A percentile compares a stretch with the other conserved stretches of the same genome.
These are phyloP conservation scores for Prionailurus bengalensis DNA, from an alignment of 2,113 vertebrate species.

Conservation along the genomic window DNA sequence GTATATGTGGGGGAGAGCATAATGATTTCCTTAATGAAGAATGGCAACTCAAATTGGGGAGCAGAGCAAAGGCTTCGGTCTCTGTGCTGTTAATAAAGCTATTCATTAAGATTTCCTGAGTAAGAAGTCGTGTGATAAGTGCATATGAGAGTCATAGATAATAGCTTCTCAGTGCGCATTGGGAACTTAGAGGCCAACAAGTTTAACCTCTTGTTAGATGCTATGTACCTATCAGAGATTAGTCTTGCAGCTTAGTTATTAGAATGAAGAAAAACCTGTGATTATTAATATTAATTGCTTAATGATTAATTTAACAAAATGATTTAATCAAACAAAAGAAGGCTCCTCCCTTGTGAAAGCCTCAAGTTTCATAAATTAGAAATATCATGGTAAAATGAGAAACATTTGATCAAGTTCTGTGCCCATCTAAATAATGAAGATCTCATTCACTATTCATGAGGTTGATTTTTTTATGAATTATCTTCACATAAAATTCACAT, in stretches of 20 bases:
- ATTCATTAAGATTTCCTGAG: neutral
- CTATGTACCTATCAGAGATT: neutral
- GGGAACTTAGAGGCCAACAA: neutral
- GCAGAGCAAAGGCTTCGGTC: neutral
- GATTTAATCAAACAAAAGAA: constrained; percentile 35
- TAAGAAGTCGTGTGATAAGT: neutral
- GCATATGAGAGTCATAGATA: neutral
- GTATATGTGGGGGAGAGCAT: rapidly evolving
- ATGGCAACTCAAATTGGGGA: neutral
- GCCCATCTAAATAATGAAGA: constrained; percentile 19
- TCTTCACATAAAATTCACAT: constrained; percentile 13
- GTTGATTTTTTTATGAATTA: constrained; percentile 41
- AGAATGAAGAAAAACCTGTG: constrained; percentile 16
- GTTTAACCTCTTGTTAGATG: neutral
- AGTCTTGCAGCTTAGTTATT: neutral
- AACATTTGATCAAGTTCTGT: constrained; percentile 50
- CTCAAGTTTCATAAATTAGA: constrained; percentile 59
- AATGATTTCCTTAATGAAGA: neutral
- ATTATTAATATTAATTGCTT: constrained; percentile 40
- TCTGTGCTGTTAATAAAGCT: neutral
- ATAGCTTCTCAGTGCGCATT: neutral
- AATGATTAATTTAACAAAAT: constrained; percentile 51
- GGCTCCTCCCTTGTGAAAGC: neutral
- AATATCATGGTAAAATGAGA: constrained; percentile 25
- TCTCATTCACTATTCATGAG: neutral